Evolutionary conservation across 37 sponge, comb jelly and placozoan species (phyloP).

Genomic region (Eunapius fragilis): DNA sequence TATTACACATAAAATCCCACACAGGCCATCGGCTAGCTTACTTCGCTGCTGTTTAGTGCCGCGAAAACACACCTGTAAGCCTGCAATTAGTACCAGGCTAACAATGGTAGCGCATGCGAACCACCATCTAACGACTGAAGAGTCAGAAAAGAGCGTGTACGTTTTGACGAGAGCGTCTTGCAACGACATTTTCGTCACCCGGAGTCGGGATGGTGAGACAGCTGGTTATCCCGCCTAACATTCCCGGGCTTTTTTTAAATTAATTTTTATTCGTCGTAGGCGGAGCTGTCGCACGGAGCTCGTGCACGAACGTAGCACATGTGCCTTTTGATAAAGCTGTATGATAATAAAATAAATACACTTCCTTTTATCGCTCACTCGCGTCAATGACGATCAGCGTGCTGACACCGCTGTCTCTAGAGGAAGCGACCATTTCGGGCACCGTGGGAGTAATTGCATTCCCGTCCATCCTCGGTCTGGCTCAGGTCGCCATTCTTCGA

Average conservation of each 20-base stretch:
- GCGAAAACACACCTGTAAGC: background rate
- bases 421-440: background rate
- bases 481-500: constrained; percentile 55
- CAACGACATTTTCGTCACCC: background rate
- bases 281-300: background rate
- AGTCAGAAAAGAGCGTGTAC: background rate
- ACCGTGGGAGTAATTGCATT: constrained; percentile 58
- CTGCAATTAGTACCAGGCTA: background rate
- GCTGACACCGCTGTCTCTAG: background rate
- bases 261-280: too few relatives aligned
- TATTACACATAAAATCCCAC: too few relatives aligned
- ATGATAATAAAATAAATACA: background rate
- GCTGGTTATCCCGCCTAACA: too few relatives aligned
- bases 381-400: background rate
- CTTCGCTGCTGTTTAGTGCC: background rate
- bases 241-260: too few relatives aligned
- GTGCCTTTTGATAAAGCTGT: background rate
- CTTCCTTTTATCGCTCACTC: background rate
- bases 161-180: background rate
- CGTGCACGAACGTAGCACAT: background rate
- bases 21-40: background rate
- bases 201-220: too few relatives aligned
- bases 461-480: constrained; percentile 47
- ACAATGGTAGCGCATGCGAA: background rate
- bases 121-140: background rate